These are phyloP conservation scores for Clarias magur DNA, from an alignment of 2,113 vertebrate genomes.

Conservation along the genomic window DNA sequence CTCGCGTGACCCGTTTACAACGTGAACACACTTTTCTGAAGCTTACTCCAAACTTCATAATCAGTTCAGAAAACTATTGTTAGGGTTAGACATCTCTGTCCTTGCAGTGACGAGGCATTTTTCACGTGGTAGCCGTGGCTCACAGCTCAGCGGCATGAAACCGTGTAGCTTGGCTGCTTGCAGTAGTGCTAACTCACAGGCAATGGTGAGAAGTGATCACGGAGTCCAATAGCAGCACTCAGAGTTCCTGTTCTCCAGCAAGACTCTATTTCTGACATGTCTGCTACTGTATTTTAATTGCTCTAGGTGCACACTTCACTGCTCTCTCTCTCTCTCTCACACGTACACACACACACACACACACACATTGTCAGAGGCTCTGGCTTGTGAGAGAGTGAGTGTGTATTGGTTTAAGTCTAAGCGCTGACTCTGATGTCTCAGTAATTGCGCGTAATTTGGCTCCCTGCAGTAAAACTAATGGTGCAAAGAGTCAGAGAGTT, in stretches of 20 bases:
- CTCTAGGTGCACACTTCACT: conserved; percentile 18
- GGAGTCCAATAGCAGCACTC: conserved; percentile 13
- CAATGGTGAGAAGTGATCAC: background rate
- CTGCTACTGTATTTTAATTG: conserved; percentile 36
- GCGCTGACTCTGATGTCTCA: conserved; percentile 72
- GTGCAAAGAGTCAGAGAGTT: conserved; percentile 57
- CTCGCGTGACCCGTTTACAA: background rate
- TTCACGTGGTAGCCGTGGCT: conserved; percentile 12
- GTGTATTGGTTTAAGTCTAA: conserved; percentile 70
- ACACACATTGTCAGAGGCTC: conserved; percentile 15
- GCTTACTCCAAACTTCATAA: background rate
- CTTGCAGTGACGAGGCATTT: conserved; percentile 17
- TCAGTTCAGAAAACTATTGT: conserved; percentile 1
- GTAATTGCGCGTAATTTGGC: conserved; percentile 76
- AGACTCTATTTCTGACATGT: conserved; percentile 20
- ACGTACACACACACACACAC: background rate
- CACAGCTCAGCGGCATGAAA: background rate
- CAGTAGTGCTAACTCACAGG: conserved; percentile 4
- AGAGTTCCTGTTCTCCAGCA: conserved; percentile 23
- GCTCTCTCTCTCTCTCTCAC: background rate
- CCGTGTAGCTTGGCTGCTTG: background rate
- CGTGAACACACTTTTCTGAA: background rate
- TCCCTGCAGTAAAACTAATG: conserved; percentile 75
- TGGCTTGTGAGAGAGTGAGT: conserved; percentile 19
- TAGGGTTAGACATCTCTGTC: background rate